Evolutionary conservation across 2,113 vertebrate species (phyloP), one percentile per base, ranked within the genome.

Genomic region (Labeo rohita): DNA sequence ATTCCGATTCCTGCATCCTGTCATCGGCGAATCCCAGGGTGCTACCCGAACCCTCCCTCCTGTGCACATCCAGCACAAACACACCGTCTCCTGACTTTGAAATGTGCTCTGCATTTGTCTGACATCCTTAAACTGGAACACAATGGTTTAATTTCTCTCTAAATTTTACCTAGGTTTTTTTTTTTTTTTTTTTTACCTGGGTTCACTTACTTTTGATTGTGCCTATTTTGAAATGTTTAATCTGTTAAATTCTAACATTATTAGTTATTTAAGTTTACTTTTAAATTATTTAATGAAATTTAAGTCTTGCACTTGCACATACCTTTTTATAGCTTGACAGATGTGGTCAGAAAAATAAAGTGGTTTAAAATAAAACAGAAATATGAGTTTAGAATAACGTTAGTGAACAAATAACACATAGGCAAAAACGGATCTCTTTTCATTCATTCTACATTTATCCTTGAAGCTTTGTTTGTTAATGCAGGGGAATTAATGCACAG

Each of bases 1-100:
- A 95, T 96, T 95, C 94, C 89, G 93, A 95, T 96, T 95, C 94
- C 93, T 95, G 91, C 95, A 96, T 97, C 95, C 96, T 97, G 96
- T 97, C 96, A 96, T 95, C 93, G 93, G 93, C 86, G 92, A 95
- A 95, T 96, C 96, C 95, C 93, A 93, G 91, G 95, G 94, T 93
- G 92, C 93, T 95, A 93, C 92, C 91, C 91, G 93, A 94, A 94
- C 93, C 93, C 93, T 92, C 80, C 85, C 65, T 86, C 47, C 52
- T n/a, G 39, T 23, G 12, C 36, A 28, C 54, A 39, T 72, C 16
- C 47, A 59, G 61, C 77, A 93, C 93, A 95, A 94, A 97, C 95
- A 95, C 95, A 95, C 93, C 84, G 88, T 89, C 94, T 70, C 12
- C 28, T 54, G 76, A 86, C 76, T 77, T 61, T 56, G 50, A 81